Evolutionary conservation across 2,113 vertebrate species (phyloP).

Genomic region (Paramormyrops kingsleyae): DNA sequence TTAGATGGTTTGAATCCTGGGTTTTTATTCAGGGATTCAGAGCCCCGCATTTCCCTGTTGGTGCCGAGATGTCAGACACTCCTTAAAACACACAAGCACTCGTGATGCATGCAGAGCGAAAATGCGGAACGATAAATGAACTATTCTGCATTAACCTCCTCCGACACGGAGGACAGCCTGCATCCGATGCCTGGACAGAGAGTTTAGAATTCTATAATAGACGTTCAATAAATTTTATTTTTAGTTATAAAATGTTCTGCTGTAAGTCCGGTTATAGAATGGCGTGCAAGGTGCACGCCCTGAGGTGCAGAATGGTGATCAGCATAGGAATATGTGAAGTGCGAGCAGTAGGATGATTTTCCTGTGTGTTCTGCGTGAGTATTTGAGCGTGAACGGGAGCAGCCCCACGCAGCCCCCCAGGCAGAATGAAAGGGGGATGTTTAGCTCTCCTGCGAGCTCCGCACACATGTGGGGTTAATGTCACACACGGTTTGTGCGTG

Average conservation of each 20-base stretch:
- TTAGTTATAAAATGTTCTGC: not conserved
- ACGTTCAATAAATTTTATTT: not conserved
- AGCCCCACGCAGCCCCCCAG: not conserved
- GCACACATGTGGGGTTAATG: not conserved
- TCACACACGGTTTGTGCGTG: not conserved
- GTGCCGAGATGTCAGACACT: not conserved
- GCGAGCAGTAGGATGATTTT: not conserved
- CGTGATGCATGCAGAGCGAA: not conserved
- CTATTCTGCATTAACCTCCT: not conserved
- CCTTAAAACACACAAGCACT: not conserved
- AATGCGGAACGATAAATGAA: not conserved
- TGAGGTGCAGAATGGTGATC: not conserved
- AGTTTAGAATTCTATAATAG: not conserved
- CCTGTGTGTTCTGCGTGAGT: not conserved
- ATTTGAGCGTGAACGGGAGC: not conserved
- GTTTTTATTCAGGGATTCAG: slow-evolving; percentile 26
- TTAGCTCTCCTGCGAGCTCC: not conserved
- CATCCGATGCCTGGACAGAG: not conserved
- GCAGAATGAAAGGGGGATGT: not conserved
- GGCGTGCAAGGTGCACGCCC: not conserved
- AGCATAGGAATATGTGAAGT: not conserved
- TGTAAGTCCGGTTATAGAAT: not conserved
- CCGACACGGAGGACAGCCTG: not conserved
- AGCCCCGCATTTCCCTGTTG: not conserved
- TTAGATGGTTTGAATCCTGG: slow-evolving; percentile 47